These are phyloP conservation scores for Pantherophis alleghaniensis DNA, from an alignment of 2,797 vertebrate genomes.

Conservation along the genomic window DNA sequence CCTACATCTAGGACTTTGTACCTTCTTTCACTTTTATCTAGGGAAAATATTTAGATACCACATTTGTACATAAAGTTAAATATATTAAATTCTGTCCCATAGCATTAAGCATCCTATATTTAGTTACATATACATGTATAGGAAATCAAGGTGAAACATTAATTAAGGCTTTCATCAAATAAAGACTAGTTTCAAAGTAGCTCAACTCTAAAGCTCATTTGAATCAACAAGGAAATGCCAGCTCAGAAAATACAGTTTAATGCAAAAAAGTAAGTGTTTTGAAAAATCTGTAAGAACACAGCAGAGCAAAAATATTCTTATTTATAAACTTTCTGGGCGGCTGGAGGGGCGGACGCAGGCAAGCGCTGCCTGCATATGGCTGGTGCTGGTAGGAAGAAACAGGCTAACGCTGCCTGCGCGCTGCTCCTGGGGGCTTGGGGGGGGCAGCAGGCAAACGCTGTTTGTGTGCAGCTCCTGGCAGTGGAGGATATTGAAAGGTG, in stretches of 20 bases:
- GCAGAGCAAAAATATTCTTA: not conserved
- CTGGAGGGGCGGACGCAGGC: too few relatives aligned
- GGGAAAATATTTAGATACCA: slow-evolving; percentile 23
- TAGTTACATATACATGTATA: not conserved
- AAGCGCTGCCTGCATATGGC: too few relatives aligned
- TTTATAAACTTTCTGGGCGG: not conserved
- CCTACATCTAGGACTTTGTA: slow-evolving; percentile 31
- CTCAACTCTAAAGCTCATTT: not conserved
- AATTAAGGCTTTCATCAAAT: not conserved
- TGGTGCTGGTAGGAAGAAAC: too few relatives aligned
- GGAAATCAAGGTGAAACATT: not conserved
- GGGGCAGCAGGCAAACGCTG: too few relatives aligned
- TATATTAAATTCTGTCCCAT: slow-evolving; percentile 30
- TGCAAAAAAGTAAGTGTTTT: not conserved
- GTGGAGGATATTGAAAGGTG: too few relatives aligned
- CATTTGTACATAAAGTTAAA: fast-evolving
- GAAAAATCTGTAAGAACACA: not conserved
- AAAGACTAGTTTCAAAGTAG: not conserved
- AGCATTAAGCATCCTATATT: slow-evolving; percentile 13
- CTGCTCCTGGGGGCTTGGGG: too few relatives aligned
- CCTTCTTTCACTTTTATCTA: not conserved
- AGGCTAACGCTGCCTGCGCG: too few relatives aligned
- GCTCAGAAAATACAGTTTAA: slow-evolving; percentile 6
- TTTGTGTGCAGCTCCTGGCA: too few relatives aligned
- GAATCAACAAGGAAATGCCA: not conserved